Percentiles rank a stretch among this genome's conserved stretches.
Conservation (phyloP, 1,140 invertebrate species). For the Brachionus asplanchnoidis region DNA sequence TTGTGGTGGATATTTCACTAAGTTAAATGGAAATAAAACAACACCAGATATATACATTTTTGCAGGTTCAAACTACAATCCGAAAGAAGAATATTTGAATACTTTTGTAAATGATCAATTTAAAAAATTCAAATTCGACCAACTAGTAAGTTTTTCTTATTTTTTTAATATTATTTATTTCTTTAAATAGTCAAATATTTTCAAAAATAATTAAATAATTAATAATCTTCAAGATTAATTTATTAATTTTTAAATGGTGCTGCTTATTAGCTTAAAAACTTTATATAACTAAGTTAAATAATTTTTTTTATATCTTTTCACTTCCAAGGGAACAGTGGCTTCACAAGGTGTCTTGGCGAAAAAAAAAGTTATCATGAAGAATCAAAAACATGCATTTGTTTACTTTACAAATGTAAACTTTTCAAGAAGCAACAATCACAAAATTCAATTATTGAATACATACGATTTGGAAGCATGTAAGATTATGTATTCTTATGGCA, state of each 20-base stretch:
- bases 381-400: not conserved
- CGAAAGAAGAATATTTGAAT: not conserved
- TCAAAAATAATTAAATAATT: not conserved
- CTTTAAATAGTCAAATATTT: not conserved
- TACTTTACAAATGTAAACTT: not conserved
- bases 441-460: not conserved
- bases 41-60: not conserved
- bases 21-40: not conserved
- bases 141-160: not conserved
- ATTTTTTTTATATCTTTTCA: not conserved
- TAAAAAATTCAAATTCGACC: not conserved
- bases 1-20: not conserved
- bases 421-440: not conserved
- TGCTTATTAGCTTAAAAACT: not conserved
- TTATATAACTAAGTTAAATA: not conserved
- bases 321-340: not conserved
- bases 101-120: constrained; percentile 6
- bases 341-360: not conserved
- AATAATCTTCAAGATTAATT: not conserved
- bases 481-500: not conserved
- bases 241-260: not conserved
- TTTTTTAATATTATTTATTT: not conserved
- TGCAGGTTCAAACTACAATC: not conserved
- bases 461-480: not conserved
- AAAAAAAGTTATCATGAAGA: not conserved